Evolutionary conservation across 2,797 vertebrate species (phyloP).

Genomic region (Enteromius paludinosus): DNA sequence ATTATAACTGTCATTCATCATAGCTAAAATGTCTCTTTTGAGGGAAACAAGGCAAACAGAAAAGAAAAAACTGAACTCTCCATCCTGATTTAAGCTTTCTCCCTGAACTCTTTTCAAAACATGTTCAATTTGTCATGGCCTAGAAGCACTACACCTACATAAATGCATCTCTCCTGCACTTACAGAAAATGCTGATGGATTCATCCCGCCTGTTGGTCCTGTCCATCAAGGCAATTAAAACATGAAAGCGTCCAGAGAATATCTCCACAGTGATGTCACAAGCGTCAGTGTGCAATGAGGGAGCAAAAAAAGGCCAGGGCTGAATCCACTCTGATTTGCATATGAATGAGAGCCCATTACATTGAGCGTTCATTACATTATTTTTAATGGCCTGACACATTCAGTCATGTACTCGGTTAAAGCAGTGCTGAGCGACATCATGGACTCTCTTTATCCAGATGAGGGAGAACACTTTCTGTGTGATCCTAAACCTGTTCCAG

Average conservation of each 20-base stretch:
- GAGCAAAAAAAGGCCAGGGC: slow-evolving; percentile 49
- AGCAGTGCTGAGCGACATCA: neutral
- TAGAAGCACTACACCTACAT: slow-evolving; percentile 38
- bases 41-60: slow-evolving; percentile 27
- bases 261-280: slow-evolving; percentile 51
- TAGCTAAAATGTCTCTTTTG: slow-evolving; percentile 18
- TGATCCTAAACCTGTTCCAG: neutral
- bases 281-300: slow-evolving; percentile 49
- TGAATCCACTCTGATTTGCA: slow-evolving; percentile 60
- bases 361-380: slow-evolving; percentile 54
- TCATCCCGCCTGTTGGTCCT: slow-evolving; percentile 31
- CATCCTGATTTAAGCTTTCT: neutral
- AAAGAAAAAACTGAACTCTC: slow-evolving; percentile 21
- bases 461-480: neutral
- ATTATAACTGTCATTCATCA: slow-evolving; percentile 27
- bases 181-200: slow-evolving; percentile 45
- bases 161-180: slow-evolving; percentile 36
- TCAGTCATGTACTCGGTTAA: slow-evolving; percentile 24
- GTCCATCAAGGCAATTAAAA: slow-evolving; percentile 47
- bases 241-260: slow-evolving; percentile 50
- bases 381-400: slow-evolving; percentile 44
- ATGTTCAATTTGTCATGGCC: slow-evolving; percentile 36
- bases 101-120: slow-evolving; percentile 35
- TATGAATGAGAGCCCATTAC: slow-evolving; percentile 62
- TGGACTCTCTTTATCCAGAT: slow-evolving; percentile 10